These are phyloP conservation scores for Xanthostigma xanthostigma DNA, from an alignment of 2,888 invertebrate genomes.

Conservation along the genomic window DNA sequence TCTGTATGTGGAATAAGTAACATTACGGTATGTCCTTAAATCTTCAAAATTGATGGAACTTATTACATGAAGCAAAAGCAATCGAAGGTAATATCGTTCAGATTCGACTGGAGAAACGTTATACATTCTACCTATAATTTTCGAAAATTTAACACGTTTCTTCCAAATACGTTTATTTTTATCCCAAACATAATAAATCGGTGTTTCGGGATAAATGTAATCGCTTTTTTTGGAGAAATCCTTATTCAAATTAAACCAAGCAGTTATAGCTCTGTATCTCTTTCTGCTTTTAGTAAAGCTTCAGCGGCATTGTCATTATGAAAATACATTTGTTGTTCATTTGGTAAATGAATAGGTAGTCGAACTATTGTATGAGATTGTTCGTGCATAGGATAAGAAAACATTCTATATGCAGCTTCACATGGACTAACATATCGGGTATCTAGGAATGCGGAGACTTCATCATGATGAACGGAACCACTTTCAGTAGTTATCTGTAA, in stretches of 20 bases:
- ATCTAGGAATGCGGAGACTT: conserved; percentile 13
- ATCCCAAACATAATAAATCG: conserved; percentile 11
- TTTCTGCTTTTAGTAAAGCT: conserved; percentile 11
- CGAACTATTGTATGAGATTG: conserved; percentile 11
- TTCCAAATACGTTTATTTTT: conserved; percentile 13
- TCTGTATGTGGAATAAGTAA: conserved; percentile 5
- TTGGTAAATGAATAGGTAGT: conserved; percentile 15
- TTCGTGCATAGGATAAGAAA: conserved; percentile 13
- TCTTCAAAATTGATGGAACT: conserved; percentile 8
- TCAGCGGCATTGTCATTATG: conserved; percentile 9
- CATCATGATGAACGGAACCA: conserved; percentile 10
- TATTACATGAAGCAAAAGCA: conserved; percentile 12
- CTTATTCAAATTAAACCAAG: conserved; percentile 5
- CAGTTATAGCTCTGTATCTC: too few relatives aligned
- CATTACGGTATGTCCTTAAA: conserved; percentile 11
- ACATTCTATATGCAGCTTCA: conserved; percentile 13
- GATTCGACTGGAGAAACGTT: conserved; percentile 12
- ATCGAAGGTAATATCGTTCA: conserved; percentile 14
- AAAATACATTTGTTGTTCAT: conserved; percentile 14
- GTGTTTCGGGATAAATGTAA: conserved; percentile 12
- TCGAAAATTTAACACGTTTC: conserved; percentile 13
- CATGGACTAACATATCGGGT: conserved; percentile 14
- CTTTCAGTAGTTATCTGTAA: conserved; percentile 9
- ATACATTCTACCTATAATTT: conserved; percentile 12
- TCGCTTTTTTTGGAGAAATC: conserved; percentile 5